phyloP scores from a whole-genome alignment of 1,140 invertebrate genomes.

The Goniozus legneri region DNA sequence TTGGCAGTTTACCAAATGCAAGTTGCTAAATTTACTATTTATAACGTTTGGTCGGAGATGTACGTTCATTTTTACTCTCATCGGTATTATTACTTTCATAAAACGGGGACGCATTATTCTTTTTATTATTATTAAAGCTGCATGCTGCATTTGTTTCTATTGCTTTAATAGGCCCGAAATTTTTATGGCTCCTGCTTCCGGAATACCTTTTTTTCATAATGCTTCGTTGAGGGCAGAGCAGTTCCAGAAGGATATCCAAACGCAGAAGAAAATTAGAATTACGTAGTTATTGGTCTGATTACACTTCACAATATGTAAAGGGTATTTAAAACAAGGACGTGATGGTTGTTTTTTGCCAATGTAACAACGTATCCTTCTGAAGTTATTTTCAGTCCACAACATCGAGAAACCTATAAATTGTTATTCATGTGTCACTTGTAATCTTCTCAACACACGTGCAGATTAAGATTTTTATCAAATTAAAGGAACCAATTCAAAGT shows the following conservation, averaged over 20 bases:
- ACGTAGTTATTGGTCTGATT: conserved; percentile 32
- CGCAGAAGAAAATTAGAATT: conserved; percentile 28
- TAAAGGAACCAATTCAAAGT: too few species aligned
- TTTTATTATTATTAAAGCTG: conserved; percentile 41
- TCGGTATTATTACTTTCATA: conserved; percentile 36
- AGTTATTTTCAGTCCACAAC: conserved; percentile 95
- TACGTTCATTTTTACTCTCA: conserved; percentile 28
- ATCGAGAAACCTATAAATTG: conserved; percentile 81
- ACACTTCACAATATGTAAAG: conserved; percentile 81
- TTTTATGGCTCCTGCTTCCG: conserved; percentile 27
- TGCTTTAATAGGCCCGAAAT: conserved; percentile 50
- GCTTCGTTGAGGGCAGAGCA: conserved; percentile 36
- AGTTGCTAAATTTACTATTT: conserved; percentile 42
- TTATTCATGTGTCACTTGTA: too few species aligned
- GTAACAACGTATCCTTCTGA: conserved; percentile 95
- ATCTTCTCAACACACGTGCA: too few species aligned
- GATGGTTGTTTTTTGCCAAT: conserved; percentile 97
- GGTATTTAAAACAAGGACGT: conserved; percentile 93
- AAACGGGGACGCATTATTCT: conserved; percentile 41
- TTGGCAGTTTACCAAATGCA: conserved; percentile 50
- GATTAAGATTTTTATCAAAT: conserved; percentile 2
- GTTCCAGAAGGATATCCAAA: conserved; percentile 27
- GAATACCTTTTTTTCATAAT: conserved; percentile 21
- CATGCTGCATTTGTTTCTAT: conserved; percentile 41
- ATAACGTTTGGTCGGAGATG: conserved; percentile 41